Percentiles rank a stretch among this genome's conserved stretches.
phyloP scores from a whole-genome alignment of 2,888 invertebrate genomes.

The Ceratothoa steindachneri region DNA sequence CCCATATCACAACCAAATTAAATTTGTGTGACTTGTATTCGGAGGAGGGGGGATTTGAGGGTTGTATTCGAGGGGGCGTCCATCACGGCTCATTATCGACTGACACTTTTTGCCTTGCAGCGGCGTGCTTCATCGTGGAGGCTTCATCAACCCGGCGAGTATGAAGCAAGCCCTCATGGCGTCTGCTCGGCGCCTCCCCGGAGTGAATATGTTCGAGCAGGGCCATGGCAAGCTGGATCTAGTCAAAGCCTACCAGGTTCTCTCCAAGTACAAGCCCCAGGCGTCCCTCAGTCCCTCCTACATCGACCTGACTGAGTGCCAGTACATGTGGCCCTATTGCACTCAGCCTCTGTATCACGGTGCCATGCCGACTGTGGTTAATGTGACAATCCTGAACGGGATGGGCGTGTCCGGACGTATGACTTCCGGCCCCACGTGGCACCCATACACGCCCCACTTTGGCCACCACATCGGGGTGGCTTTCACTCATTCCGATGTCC shows the following conservation, averaged over 20 bases:
- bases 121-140: constrained; percentile 57
- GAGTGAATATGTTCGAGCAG: constrained; percentile 94
- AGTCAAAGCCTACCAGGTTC: constrained; percentile 72
- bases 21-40: too few relatives aligned
- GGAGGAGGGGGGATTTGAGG: too few relatives aligned
- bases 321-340: constrained; percentile 98
- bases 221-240: constrained; percentile 92
- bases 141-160: constrained; percentile 78
- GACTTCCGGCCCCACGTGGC: constrained; percentile 70
- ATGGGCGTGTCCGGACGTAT: constrained; percentile 83
- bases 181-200: constrained; percentile 75
- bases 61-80: too few relatives aligned
- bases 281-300: constrained; percentile 65
- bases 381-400: constrained; percentile 87
- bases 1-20: too few relatives aligned
- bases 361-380: constrained; percentile 80
- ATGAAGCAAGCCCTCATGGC: constrained; percentile 94
- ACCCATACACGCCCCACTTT: constrained; percentile 76
- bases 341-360: constrained; percentile 88
- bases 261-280: constrained; percentile 65
- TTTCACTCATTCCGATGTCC: constrained; percentile 53
- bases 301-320: constrained; percentile 88
- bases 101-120: constrained; percentile 51
- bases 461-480: constrained; percentile 69
- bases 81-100: too few relatives aligned